Percentiles rank a stretch among this genome's conserved stretches.
Evolutionary conservation across 2,888 invertebrate genomes (phyloP).

Genomic region (Limulus polyphemus): DNA sequence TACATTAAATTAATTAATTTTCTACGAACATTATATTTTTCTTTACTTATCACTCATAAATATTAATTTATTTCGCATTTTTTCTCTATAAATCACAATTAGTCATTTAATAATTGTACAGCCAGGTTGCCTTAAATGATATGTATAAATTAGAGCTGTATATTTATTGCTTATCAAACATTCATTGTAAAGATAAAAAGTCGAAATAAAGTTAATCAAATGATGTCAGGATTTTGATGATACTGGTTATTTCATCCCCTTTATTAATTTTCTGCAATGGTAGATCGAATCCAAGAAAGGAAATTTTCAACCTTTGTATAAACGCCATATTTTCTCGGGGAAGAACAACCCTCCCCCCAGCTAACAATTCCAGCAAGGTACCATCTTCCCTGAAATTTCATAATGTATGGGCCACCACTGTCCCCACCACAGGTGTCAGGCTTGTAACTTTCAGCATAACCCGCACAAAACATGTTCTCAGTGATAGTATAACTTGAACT

Average conservation of each 20-base stretch:
- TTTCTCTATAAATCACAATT: no score
- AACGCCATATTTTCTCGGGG: slow-evolving; percentile 26
- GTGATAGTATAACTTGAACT: slow-evolving; percentile 22
- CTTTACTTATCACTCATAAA: no score
- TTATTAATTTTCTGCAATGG: background rate
- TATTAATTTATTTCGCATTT: no score
- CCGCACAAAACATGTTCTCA: slow-evolving; percentile 27
- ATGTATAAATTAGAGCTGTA: no score
- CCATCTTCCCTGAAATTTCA: slow-evolving; percentile 18
- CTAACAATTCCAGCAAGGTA: slow-evolving; percentile 25
- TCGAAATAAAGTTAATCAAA: no score
- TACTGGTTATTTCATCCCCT: background rate
- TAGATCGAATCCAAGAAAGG: slow-evolving; percentile 23
- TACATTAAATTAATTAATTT: no score
- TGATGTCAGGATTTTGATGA: no score
- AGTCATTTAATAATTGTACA: no score
- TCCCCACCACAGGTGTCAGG: slow-evolving; percentile 28
- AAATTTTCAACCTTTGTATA: slow-evolving; percentile 27
- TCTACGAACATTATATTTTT: no score
- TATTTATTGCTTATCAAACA: no score
- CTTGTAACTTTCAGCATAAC: slow-evolving; percentile 22
- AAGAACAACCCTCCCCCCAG: slow-evolving; percentile 28
- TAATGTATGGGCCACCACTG: slow-evolving; percentile 25
- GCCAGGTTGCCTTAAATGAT: no score
- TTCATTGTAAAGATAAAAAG: no score